These are phyloP conservation scores for Hirtodrosophila histrioides DNA, from an alignment of 2,888 invertebrate species.

Conservation along the genomic window DNA sequence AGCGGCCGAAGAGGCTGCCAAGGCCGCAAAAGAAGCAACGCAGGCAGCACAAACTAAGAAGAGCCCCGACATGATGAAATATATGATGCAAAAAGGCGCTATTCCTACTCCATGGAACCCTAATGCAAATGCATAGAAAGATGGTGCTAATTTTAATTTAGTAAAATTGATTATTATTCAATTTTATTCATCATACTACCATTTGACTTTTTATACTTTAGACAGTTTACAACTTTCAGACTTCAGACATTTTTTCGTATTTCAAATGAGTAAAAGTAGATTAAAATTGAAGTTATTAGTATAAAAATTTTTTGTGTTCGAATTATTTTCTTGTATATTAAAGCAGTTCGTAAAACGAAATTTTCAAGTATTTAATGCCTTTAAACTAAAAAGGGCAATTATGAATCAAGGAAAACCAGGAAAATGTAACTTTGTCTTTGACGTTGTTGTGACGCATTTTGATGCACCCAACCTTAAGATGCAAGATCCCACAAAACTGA, in stretches of 20 bases:
- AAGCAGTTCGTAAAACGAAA: no score
- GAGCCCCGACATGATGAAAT: conserved; percentile 16
- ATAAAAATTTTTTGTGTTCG: conserved; percentile 5
- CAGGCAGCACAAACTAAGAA: neutral
- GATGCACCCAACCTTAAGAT: conserved; percentile 38
- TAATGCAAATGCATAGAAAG: conserved; percentile 13
- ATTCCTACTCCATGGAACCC: conserved; percentile 2
- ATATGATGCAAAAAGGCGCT: conserved; percentile 7
- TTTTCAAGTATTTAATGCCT: neutral
- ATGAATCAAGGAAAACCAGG: neutral
- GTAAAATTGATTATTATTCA: neutral
- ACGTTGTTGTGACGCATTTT: conserved; percentile 64
- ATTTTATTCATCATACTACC: conserved; percentile 14
- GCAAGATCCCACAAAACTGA: conserved; percentile 44
- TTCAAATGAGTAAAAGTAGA: neutral
- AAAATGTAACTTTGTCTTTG: conserved; percentile 59
- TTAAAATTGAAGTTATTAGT: conserved; percentile 9
- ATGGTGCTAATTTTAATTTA: neutral
- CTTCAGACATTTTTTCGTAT: conserved; percentile 1
- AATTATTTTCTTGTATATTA: neutral
- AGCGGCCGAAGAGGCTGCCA: conserved; percentile 1
- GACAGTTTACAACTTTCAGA: conserved; percentile 1
- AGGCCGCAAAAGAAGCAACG: neutral
- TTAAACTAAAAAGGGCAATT: neutral
- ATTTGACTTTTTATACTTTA: conserved; percentile 15